Evolutionary conservation across 2,113 vertebrate genomes (phyloP).

Genomic region (Genyomyrus donnyi): DNA sequence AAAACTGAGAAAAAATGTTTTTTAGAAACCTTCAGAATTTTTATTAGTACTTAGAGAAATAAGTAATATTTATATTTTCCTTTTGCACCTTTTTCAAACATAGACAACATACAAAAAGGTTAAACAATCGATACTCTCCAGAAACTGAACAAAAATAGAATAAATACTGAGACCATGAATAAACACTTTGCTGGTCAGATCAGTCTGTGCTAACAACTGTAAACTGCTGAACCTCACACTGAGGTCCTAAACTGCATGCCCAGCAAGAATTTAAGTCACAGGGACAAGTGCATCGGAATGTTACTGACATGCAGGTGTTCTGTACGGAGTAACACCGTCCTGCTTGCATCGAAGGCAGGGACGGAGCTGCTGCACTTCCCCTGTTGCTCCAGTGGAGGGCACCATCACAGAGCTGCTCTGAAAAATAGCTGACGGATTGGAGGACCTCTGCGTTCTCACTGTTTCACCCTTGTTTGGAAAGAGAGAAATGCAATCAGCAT

Average conservation of each 20-base stretch:
- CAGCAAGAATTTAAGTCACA: neutral
- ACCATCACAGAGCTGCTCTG: neutral
- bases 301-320: neutral
- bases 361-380: neutral
- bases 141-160: neutral
- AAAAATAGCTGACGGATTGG: conserved; percentile 9
- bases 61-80: neutral
- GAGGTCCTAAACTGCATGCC: neutral
- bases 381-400: neutral
- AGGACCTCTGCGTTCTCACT: neutral
- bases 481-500: neutral
- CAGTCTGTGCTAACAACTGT: neutral
- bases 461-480: neutral
- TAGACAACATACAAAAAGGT: conserved; percentile 1
- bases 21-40: neutral
- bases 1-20: neutral
- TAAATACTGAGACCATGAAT: neutral
- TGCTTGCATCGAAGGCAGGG: neutral
- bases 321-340: neutral
- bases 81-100: neutral
- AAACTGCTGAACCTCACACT: neutral
- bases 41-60: neutral
- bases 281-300: neutral
- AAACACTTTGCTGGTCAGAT: neutral
- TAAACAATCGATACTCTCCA: neutral